phyloP scores from a whole-genome alignment of 2,888 invertebrate species.

The Euplexia lucipara region DNA sequence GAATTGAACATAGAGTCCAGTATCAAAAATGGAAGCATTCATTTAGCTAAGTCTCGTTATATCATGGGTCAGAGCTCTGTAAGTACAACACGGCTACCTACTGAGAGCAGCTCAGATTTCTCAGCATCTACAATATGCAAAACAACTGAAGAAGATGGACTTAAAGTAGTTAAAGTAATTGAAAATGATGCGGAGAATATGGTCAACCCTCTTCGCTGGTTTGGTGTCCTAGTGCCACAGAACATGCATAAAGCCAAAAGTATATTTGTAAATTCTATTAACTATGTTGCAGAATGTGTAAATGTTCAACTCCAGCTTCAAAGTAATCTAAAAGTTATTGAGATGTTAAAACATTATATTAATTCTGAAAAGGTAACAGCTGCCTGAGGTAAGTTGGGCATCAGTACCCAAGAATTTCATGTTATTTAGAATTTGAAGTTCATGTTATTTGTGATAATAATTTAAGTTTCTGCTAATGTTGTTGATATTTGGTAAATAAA shows the following conservation, averaged over 20 bases:
- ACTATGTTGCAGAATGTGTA: constrained; percentile 92
- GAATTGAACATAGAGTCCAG: constrained; percentile 93
- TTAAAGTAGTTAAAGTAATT: constrained; percentile 81
- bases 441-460: constrained; percentile 22
- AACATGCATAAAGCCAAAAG: constrained; percentile 94
- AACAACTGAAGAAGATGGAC: constrained; percentile 82
- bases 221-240: constrained; percentile 96
- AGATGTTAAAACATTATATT: constrained; percentile 75
- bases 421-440: neutral
- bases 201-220: constrained; percentile 95
- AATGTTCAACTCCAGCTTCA: constrained; percentile 93
- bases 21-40: constrained; percentile 93
- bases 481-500: constrained; percentile 41
- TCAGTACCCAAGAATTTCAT: neutral
- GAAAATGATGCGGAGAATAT: constrained; percentile 76
- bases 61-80: constrained; percentile 95
- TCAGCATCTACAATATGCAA: constrained; percentile 82
- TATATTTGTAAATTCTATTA: constrained; percentile 93
- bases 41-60: constrained; percentile 94
- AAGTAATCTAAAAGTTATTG: constrained; percentile 77
- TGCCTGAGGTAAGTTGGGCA: neutral
- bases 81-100: constrained; percentile 93
- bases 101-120: constrained; percentile 91
- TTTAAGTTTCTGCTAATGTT: constrained; percentile 17
- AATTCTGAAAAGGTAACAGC: constrained; percentile 53